Evolutionary conservation across 2,113 vertebrate genomes (phyloP).

Genomic region (Indicator maculatus): DNA sequence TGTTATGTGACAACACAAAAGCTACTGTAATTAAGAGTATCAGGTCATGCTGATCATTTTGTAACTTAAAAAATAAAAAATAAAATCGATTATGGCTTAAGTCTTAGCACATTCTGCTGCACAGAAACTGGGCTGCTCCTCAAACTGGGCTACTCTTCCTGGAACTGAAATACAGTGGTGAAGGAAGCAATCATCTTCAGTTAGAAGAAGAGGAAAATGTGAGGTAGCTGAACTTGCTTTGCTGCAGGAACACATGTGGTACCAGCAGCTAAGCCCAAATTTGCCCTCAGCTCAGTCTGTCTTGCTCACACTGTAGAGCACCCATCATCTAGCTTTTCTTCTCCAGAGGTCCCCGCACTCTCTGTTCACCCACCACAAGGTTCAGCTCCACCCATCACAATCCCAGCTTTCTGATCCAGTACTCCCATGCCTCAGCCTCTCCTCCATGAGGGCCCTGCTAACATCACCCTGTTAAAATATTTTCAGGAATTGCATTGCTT

Average conservation of each 20-base stretch:
- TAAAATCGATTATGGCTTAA: background rate
- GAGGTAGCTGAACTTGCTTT: background rate
- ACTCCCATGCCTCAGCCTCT: rapidly evolving
- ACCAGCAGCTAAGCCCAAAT: background rate
- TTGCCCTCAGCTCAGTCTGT: background rate
- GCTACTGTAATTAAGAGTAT: background rate
- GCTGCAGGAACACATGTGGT: rapidly evolving
- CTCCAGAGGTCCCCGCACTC: rapidly evolving
- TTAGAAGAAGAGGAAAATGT: background rate
- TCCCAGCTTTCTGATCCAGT: background rate
- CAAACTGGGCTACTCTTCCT: background rate
- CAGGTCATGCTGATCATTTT: background rate
- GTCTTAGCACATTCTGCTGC: background rate
- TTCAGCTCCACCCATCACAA: background rate
- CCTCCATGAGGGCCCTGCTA: background rate
- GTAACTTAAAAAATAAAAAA: background rate
- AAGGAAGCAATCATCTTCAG: background rate
- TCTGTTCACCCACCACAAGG: background rate
- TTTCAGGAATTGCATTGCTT: background rate
- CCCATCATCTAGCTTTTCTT: background rate
- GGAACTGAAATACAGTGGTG: background rate
- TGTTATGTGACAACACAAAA: background rate
- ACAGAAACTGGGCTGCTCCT: background rate
- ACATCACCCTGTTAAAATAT: background rate
- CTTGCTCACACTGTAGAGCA: background rate